Percentiles rank a stretch among this genome's conserved stretches.
Evolutionary conservation across 2,797 vertebrate species (phyloP).

Genomic region (Lithobates sylvaticus): DNA sequence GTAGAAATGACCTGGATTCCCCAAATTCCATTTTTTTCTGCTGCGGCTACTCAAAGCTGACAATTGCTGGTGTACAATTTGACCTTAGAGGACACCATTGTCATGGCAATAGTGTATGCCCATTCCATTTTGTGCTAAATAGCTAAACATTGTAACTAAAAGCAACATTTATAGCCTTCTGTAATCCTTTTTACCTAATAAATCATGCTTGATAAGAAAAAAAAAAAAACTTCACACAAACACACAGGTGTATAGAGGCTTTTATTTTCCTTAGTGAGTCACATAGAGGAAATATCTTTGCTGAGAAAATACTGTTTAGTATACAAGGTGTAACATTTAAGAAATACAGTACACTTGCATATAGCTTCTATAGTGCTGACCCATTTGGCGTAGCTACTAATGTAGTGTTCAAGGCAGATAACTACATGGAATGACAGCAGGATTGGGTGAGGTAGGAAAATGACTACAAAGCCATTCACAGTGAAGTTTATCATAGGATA

Average conservation of each 20-base stretch:
- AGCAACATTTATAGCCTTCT: too few relatives aligned
- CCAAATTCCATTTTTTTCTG: background rate
- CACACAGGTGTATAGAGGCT: background rate
- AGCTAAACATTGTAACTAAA: too few relatives aligned
- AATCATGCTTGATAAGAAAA: background rate
- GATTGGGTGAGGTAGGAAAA: constrained; percentile 45
- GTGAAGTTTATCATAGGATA: background rate
- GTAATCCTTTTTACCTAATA: too few relatives aligned
- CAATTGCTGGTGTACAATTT: too few relatives aligned
- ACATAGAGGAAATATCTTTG: background rate
- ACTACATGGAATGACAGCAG: constrained; percentile 10
- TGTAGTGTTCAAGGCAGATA: constrained; percentile 20
- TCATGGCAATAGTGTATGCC: too few relatives aligned
- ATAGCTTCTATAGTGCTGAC: background rate
- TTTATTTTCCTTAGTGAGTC: constrained; percentile 41
- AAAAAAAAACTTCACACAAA: background rate
- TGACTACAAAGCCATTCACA: constrained; percentile 39
- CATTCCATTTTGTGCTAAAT: background rate
- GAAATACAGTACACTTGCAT: background rate
- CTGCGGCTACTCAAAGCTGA: too few relatives aligned
- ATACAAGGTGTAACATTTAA: constrained; percentile 15
- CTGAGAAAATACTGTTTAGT: constrained; percentile 15
- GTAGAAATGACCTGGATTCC: background rate
- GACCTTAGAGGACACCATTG: too few relatives aligned
- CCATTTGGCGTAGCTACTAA: background rate